Base-by-base conservation (phyloP, 92 coral and sea anemone species). In the Zoanthus sociatus region DNA sequence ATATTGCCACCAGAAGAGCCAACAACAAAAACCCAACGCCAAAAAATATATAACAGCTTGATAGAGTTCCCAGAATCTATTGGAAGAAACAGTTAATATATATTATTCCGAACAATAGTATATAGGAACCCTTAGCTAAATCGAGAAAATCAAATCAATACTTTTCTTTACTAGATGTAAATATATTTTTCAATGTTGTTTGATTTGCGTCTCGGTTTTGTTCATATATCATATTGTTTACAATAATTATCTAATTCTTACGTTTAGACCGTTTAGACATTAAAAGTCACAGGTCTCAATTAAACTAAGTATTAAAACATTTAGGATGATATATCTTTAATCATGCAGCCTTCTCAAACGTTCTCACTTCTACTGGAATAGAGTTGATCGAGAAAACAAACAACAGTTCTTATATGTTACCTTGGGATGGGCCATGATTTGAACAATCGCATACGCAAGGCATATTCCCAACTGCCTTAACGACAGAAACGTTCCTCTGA, bases 361-460 rank as follows among this genome's bases (percentile, higher is more conserved):
- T 54, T 9, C 42, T 37, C 42, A 37, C 42, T 37, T 37, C 2
- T 37, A 37, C 4, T 37, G 42, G 42, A 37, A 37, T 4, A 37
- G 42, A 37, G 42, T 37, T 37, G 42, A 37, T 37, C 42, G 2
- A 63, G 0, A 63, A 17, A 9, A 63, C 21, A 7, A 9, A 30
- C 33, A 20, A 69, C 12, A 69, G 1, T 5, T 12, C 11, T 21
- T 6, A 31, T 53, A 9, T 5, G 45, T 16, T 77, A 77, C 85
- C 85, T 81, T 50, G 66, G 85, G 85, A 47, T 81, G 85, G 42
- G 85, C 85, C 85, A 81, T 66, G 21, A 81, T 26, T 15, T 81
- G 85, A n/a, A 64, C 75, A 14, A 45, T 18, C 17, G 46, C 10
- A 46, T 81, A 81, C 0, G 75, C 56, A 21, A 47, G 56, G 33